Base-by-base conservation (phyloP, 2,888 invertebrate species). In the Tineola bisselliella region DNA sequence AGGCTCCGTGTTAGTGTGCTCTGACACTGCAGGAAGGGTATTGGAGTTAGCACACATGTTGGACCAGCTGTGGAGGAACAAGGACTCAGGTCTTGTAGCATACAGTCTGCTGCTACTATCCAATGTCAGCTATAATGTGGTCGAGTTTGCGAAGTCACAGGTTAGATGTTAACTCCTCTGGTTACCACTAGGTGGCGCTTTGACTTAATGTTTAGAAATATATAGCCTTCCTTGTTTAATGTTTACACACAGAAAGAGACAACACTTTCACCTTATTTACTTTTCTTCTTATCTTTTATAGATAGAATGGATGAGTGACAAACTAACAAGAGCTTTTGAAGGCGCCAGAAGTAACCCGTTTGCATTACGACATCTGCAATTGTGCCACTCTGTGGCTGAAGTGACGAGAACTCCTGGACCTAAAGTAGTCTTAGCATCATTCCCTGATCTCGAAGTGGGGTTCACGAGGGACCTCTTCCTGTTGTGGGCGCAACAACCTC, bases 221-320 rank as follows among this genome's bases (percentile, higher is more conserved):
- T 38, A n/a, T 3, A n/a, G n/a, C n/a, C n/a, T n/a, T n/a, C n/a
- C n/a, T n/a, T n/a, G n/a, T n/a, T n/a, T n/a, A n/a, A n/a, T n/a
- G n/a, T n/a, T n/a, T n/a, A n/a, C n/a, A n/a, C n/a, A n/a, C n/a
- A n/a, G n/a, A n/a, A n/a, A n/a, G n/a, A n/a, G n/a, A n/a, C n/a
- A n/a, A n/a, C n/a, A n/a, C n/a, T n/a, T n/a, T n/a, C n/a, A n/a
- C n/a, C n/a, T n/a, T n/a, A n/a, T n/a, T n/a, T n/a, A n/a, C n/a
- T n/a, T 25, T 25, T n/a, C 30, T 38, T n/a, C 15, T 43, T 62
- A 25, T 38, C 10, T n/a, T 2, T 68, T 69, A 11, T 78, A 94
- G 90, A 97, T 99, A 66, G 99, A 99, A 83, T 99, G 99, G 99
- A 99, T 99, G 99, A 97, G 97, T 74, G 99, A 99, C 73, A 99